Conservation (phyloP, 2,113 vertebrate genomes). For the Cyprinodon brontotheroides region DNA sequence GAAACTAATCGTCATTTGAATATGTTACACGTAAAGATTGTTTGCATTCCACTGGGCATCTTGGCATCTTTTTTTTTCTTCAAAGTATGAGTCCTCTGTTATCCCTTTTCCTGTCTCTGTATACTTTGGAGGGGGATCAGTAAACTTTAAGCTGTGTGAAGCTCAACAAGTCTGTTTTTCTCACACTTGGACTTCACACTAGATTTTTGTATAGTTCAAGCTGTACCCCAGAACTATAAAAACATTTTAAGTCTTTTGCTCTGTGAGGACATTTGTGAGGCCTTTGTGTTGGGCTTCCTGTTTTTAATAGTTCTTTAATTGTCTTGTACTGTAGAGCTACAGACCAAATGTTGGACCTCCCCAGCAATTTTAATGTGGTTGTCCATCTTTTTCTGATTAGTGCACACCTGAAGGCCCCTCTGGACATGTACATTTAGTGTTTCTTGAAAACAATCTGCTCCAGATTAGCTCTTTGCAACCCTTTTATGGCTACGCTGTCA, state of each 20-base stretch:
- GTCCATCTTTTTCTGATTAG: constrained; percentile 71
- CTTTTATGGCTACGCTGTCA: constrained; percentile 49
- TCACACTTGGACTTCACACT: constrained; percentile 44
- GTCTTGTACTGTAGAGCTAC: constrained; percentile 43
- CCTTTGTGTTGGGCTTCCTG: constrained; percentile 59
- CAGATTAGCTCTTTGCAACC: constrained; percentile 45
- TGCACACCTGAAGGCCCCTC: constrained; percentile 60
- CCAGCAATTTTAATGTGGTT: constrained; percentile 38
- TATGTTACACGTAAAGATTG: constrained; percentile 16
- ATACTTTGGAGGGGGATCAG: constrained; percentile 52
- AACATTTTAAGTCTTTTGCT: constrained; percentile 29
- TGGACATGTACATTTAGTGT: constrained; percentile 22
- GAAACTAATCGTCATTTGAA: constrained; percentile 20
- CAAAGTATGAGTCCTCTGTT: constrained; percentile 38
- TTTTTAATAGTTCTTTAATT: constrained; percentile 64
- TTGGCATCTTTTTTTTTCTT: constrained; percentile 34
- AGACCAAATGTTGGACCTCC: constrained; percentile 43
- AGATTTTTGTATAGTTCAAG: constrained; percentile 12
- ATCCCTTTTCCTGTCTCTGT: constrained; percentile 38
- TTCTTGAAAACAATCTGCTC: constrained; percentile 39
- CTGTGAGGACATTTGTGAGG: constrained; percentile 42
- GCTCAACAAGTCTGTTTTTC: constrained; percentile 50
- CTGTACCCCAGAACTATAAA: constrained; percentile 25
- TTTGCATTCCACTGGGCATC: constrained; percentile 52
- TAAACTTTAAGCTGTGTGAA: constrained; percentile 52